These are phyloP conservation scores for Sorex fumeus DNA, from an alignment of 2,113 vertebrate genomes.

Conservation along the genomic window DNA sequence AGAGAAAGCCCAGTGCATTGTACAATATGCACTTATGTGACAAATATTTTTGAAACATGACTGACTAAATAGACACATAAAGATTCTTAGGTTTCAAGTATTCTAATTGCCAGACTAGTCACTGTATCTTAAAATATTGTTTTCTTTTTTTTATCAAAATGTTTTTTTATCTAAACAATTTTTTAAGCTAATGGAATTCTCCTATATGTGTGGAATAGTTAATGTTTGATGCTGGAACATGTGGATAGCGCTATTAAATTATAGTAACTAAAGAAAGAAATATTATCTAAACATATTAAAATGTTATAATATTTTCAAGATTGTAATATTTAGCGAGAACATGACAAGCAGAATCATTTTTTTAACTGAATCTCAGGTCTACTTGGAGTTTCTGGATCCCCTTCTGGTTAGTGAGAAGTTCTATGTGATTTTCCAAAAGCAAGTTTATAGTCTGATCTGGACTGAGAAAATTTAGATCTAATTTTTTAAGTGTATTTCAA, in stretches of 20 bases:
- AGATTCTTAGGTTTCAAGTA: background rate
- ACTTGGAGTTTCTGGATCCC: background rate
- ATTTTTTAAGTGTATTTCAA: background rate
- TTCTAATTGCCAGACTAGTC: background rate
- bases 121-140: background rate
- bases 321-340: background rate
- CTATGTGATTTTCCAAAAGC: background rate
- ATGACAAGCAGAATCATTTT: background rate
- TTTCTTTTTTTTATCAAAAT: background rate
- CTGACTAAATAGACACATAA: background rate
- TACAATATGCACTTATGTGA: background rate
- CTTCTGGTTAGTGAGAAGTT: background rate
- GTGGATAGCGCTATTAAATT: background rate
- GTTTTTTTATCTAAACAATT: background rate
- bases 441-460: background rate
- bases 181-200: background rate
- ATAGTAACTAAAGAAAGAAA: slow-evolving; percentile 41
- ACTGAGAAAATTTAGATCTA: background rate
- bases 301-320: background rate
- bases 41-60: background rate
- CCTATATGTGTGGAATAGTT: background rate
- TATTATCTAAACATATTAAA: background rate
- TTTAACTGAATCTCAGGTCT: background rate
- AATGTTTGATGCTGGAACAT: background rate
- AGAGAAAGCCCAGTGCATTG: background rate